phyloP scores from a whole-genome alignment of 2,888 invertebrate genomes.

The Mantis religiosa region DNA sequence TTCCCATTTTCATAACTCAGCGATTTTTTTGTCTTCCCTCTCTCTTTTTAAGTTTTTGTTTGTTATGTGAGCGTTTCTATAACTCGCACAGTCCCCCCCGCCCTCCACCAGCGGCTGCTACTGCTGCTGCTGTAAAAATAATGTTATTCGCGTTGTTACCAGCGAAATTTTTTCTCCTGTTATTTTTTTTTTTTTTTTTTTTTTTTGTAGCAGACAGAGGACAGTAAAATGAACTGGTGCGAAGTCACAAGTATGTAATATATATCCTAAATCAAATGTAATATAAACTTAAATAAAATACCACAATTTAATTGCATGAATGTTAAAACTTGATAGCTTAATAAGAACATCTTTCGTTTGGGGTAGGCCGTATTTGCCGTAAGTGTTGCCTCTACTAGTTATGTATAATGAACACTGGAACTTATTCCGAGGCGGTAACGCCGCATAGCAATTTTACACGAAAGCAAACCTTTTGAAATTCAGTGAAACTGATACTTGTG shows the following conservation, averaged over 20 bases:
- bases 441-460: too few relatives aligned
- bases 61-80: background rate
- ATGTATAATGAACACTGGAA: too few relatives aligned
- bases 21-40: background rate
- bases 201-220: background rate
- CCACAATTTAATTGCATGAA: background rate
- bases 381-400: background rate
- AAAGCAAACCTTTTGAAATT: too few relatives aligned
- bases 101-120: background rate
- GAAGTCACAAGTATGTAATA: background rate
- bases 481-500: too few relatives aligned
- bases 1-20: slow-evolving; percentile 11
- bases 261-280: too few relatives aligned
- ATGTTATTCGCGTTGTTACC: background rate
- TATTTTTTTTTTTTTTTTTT: too few relatives aligned
- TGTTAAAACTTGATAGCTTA: background rate
- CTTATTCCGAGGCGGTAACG: too few relatives aligned
- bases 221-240: background rate
- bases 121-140: background rate
- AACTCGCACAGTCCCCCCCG: background rate
- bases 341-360: background rate
- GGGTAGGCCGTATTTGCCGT: background rate
- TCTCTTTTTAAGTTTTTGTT: background rate
- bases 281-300: background rate
- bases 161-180: background rate